Percentiles rank a stretch among this genome's conserved stretches.
phyloP scores from a whole-genome alignment of 2,113 vertebrate genomes.

The Galeopterus variegatus region DNA sequence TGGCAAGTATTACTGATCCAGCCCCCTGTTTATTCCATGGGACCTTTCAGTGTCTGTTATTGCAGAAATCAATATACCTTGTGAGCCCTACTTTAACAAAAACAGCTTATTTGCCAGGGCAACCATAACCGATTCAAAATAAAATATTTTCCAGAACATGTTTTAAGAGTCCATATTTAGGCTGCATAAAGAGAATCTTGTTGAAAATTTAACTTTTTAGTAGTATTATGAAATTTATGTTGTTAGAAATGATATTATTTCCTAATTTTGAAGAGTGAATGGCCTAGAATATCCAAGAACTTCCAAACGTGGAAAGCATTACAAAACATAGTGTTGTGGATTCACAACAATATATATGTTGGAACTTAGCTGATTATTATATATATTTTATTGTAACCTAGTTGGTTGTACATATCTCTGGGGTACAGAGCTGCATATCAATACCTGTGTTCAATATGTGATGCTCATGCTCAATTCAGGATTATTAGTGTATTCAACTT shows the following conservation, averaged over 20 bases:
- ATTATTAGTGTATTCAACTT: no score
- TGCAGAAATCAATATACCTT: not conserved
- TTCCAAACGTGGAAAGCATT: rapidly evolving
- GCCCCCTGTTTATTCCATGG: rapidly evolving
- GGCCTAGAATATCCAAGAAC: not conserved
- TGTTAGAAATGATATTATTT: not conserved
- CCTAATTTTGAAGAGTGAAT: not conserved
- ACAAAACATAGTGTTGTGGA: not conserved
- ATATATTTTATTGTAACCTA: no score
- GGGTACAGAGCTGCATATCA: no score
- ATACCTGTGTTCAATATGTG: no score
- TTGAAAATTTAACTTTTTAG: not conserved
- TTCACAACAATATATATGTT: not conserved
- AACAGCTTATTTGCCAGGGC: not conserved
- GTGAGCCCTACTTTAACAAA: not conserved
- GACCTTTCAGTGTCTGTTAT: not conserved
- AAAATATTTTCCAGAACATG: not conserved
- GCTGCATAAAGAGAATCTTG: not conserved
- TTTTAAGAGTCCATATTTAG: not conserved
- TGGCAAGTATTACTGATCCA: rapidly evolving
- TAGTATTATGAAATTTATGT: not conserved
- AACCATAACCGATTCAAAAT: not conserved
- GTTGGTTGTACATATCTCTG: no score
- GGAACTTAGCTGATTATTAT: no score
- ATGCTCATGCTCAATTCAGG: no score